phyloP scores from a whole-genome alignment of 1,140 invertebrate genomes.

The Neodiprion pinetum region DNA sequence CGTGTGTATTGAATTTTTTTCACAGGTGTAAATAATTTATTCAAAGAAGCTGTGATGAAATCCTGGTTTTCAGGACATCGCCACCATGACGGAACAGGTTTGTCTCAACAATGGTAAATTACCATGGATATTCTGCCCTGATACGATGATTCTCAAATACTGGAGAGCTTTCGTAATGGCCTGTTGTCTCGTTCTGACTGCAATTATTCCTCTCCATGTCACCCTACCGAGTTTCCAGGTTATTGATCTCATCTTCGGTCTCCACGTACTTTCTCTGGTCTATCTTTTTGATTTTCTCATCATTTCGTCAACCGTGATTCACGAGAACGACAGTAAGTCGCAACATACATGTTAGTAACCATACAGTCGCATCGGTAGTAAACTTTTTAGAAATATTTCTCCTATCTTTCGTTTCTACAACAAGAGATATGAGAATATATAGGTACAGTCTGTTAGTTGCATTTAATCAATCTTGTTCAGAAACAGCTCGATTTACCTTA shows the following conservation, averaged over 20 bases:
- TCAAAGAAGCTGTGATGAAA: too few species aligned
- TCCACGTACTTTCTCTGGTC: neutral
- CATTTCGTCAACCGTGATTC: neutral
- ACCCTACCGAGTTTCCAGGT: neutral
- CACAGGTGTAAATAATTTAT: too few species aligned
- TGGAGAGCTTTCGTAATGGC: neutral
- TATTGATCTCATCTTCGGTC: neutral
- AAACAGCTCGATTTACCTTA: too few species aligned
- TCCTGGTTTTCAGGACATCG: neutral
- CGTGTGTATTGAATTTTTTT: neutral
- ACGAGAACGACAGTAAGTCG: neutral
- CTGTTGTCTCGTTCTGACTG: neutral
- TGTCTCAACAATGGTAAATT: neutral
- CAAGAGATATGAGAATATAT: too few species aligned
- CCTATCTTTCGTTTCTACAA: too few species aligned
- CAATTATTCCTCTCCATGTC: neutral
- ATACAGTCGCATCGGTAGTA: too few species aligned
- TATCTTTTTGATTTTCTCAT: neutral
- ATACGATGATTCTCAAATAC: neutral
- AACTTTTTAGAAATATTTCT: too few species aligned
- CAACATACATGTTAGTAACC: neutral
- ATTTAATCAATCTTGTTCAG: too few species aligned
- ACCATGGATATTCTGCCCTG: neutral
- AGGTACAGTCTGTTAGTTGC: too few species aligned
- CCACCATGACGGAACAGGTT: neutral